Evolutionary conservation across 2,113 vertebrate genomes (phyloP).

Genomic region (Corydoras maculifer): DNA sequence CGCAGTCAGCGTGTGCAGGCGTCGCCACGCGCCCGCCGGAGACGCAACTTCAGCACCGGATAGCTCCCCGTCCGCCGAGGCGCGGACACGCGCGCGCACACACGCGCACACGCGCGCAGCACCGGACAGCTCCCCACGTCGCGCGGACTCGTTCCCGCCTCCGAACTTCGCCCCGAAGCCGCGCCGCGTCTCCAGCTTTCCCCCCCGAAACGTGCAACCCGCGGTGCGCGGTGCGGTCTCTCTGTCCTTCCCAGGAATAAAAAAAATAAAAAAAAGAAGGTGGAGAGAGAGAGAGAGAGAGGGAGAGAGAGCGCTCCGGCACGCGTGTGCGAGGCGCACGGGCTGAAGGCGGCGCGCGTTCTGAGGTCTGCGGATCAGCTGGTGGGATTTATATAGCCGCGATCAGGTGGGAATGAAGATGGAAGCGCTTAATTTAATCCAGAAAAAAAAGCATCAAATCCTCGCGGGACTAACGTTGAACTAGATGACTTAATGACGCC

Average conservation of each 20-base stretch:
- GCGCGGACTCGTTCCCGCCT: too few species aligned
- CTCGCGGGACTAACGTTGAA: conserved; percentile 65
- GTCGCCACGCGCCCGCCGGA: conserved; percentile 38
- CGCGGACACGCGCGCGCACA: conserved; percentile 17
- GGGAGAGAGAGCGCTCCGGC: not conserved
- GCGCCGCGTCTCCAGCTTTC: too few species aligned
- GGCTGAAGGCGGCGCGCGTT: conserved; percentile 60
- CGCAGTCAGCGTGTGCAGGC: not conserved
- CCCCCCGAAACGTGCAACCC: too few species aligned
- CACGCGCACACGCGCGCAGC: conserved; percentile 44
- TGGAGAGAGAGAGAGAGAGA: too few species aligned
- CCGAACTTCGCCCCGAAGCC: too few species aligned
- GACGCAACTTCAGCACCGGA: conserved; percentile 69
- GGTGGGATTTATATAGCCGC: conserved; percentile 71
- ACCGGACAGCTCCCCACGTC: conserved; percentile 65
- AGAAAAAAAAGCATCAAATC: conserved; percentile 47
- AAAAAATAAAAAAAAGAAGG: not conserved
- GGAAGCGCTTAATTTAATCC: conserved; percentile 71
- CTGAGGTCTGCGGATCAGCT: conserved; percentile 71
- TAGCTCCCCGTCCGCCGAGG: conserved; percentile 55
- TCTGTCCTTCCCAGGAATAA: not conserved
- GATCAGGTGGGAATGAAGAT: conserved; percentile 63
- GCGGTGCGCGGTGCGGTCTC: too few species aligned
- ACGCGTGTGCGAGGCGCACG: conserved; percentile 28
- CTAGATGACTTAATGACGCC: conserved; percentile 59